Evolutionary conservation across 1,140 invertebrate species (phyloP).

Genomic region (Chironomus tepperi): DNA sequence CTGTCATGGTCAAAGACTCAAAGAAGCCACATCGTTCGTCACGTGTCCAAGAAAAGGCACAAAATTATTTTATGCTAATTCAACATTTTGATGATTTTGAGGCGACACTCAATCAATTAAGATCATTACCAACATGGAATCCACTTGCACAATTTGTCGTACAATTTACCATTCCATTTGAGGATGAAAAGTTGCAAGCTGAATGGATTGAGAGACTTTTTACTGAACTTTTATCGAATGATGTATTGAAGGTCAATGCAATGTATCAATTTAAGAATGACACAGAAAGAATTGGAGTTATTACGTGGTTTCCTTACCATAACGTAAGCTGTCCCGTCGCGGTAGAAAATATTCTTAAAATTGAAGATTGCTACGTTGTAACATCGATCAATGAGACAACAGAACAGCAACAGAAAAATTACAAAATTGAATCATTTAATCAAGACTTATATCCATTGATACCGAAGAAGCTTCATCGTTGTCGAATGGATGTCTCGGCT

Average conservation of each 20-base stretch:
- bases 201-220: not conserved
- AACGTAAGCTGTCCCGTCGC: not conserved
- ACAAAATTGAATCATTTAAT: not conserved
- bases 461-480: constrained; percentile 16
- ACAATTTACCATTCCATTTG: not conserved
- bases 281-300: not conserved
- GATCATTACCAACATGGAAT: constrained; percentile 25
- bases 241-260: constrained; percentile 24
- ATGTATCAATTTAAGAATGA: constrained; percentile 16
- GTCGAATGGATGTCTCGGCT: not conserved
- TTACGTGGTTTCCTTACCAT: constrained; percentile 23
- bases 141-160: constrained; percentile 25
- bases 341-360: not conserved
- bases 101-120: not conserved
- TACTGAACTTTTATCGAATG: not conserved
- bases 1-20: constrained; percentile 23
- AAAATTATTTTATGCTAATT: constrained; percentile 26
- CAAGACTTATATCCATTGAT: constrained; percentile 15
- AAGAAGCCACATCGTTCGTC: constrained; percentile 17
- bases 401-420: not conserved
- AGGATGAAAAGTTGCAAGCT: not conserved
- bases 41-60: constrained; percentile 22
- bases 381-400: not conserved
- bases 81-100: not conserved
- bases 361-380: constrained; percentile 22